phyloP scores from a whole-genome alignment of 2,113 vertebrate genomes.

The Ptilonorhynchus violaceus region DNA sequence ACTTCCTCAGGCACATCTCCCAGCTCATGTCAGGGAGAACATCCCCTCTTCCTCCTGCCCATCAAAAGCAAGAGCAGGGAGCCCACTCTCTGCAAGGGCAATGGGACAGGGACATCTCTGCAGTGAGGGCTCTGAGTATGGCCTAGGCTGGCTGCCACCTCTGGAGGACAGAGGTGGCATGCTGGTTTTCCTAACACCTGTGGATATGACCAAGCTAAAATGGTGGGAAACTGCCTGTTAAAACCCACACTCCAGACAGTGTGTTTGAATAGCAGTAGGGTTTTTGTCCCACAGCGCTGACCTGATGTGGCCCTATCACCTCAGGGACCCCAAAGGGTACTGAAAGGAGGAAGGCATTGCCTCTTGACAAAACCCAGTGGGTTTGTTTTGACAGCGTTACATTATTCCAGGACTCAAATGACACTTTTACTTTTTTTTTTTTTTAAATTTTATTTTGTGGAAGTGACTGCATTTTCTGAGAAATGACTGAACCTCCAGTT shows the following conservation, averaged over 20 bases:
- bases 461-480: not conserved
- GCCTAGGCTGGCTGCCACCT: not conserved
- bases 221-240: not conserved
- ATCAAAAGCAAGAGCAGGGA: not conserved
- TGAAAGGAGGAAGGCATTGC: not conserved
- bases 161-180: not conserved
- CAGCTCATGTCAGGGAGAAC: not conserved
- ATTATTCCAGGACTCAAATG: not conserved
- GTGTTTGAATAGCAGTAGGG: not conserved
- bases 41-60: not conserved
- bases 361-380: accelerated
- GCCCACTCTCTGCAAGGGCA: not conserved
- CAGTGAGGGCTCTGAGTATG: not conserved
- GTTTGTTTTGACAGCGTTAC: accelerated
- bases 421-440: not conserved
- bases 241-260: not conserved
- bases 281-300: not conserved
- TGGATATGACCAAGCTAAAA: not conserved
- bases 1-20: not conserved
- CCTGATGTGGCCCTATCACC: accelerated
- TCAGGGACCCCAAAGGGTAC: not conserved
- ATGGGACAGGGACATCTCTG: accelerated
- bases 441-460: not conserved
- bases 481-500: not conserved
- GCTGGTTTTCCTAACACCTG: not conserved